Evolutionary conservation across 2,888 invertebrate species (phyloP), one percentile per base, ranked within the genome.

Genomic region (Lapara coniferarum): DNA sequence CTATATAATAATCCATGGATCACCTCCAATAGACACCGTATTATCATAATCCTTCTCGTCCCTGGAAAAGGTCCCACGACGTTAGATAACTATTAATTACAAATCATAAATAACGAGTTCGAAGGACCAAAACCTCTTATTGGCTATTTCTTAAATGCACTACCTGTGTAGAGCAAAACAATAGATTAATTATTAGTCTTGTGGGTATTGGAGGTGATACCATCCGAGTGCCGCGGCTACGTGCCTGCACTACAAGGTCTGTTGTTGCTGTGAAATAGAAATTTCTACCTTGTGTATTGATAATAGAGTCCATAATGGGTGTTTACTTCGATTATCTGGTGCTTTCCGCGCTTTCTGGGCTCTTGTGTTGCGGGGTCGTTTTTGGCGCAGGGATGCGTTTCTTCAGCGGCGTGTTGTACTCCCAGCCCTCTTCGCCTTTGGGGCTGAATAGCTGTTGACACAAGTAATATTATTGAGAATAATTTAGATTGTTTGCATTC

Each of bases 381-480:
- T 80, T 81, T 3, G 74, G 2, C 25, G 74, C 55, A 66, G 77
- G 83, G 57, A 82, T 63, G 10, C 95, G 93, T 73, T 91, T 93
- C 73, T 84, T 89, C 52, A 95, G 90, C 5, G 95, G 95, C 30
- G 85, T 81, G 74, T 86, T 89, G 85, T 95, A 95, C 71, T 94
- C 90, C 95, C 95, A 95, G 0, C 93, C 95, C 51, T 95, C 95
- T 63, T 97, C 97, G 69, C 88, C 87, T 80, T 96, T 96, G 10
- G 95, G 95, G 80, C 95, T 95, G 91, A 97, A 97, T 68, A 95
- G 82, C 96, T 97, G 92, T 3, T 87, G 88, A 25, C 66, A 69
- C 55, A 63, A 68, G 19, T 16, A n/a, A 46, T 49, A 6, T 19
- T 37, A 6, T 30, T 52, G 5, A 8, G 37, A 8, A 6, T 37